phyloP scores from a whole-genome alignment of 2,888 invertebrate genomes.

The Cryptocephalus primarius region DNA sequence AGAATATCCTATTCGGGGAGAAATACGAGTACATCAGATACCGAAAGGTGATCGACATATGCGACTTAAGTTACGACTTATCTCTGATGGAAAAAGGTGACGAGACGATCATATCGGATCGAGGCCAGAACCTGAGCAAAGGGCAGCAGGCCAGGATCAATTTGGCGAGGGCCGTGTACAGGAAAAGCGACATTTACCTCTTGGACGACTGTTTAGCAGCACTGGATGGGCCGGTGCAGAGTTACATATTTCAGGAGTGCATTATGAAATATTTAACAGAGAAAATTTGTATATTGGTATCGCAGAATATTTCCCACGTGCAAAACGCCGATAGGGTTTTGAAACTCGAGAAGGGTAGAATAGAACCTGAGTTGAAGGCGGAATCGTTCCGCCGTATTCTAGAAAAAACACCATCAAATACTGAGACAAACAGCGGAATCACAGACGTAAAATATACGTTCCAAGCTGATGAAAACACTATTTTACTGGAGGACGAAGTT shows the following conservation, averaged over 20 bases:
- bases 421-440: slow-evolving; percentile 3
- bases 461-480: background rate
- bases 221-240: slow-evolving; percentile 22
- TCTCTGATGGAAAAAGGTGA: slow-evolving; percentile 29
- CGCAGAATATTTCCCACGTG: slow-evolving; percentile 23
- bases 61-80: slow-evolving; percentile 43
- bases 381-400: background rate
- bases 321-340: slow-evolving; percentile 17
- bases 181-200: slow-evolving; percentile 25
- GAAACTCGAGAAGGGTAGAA: slow-evolving; percentile 13
- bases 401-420: too few species aligned
- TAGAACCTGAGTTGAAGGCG: background rate
- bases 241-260: slow-evolving; percentile 23
- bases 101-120: slow-evolving; percentile 48
- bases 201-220: slow-evolving; percentile 26
- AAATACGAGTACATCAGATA: slow-evolving; percentile 41
- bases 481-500: too few species aligned
- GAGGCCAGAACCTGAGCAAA: slow-evolving; percentile 51
- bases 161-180: slow-evolving; percentile 27
- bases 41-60: slow-evolving; percentile 30
- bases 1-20: slow-evolving; percentile 69
- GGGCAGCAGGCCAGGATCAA: slow-evolving; percentile 39
- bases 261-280: slow-evolving; percentile 22
- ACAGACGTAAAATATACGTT: slow-evolving; percentile 4
- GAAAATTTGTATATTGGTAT: slow-evolving; percentile 25